Evolutionary conservation across 2,113 vertebrate genomes (phyloP), one percentile per base, ranked within the genome.

Genomic region (Spea multiplicata): DNA sequence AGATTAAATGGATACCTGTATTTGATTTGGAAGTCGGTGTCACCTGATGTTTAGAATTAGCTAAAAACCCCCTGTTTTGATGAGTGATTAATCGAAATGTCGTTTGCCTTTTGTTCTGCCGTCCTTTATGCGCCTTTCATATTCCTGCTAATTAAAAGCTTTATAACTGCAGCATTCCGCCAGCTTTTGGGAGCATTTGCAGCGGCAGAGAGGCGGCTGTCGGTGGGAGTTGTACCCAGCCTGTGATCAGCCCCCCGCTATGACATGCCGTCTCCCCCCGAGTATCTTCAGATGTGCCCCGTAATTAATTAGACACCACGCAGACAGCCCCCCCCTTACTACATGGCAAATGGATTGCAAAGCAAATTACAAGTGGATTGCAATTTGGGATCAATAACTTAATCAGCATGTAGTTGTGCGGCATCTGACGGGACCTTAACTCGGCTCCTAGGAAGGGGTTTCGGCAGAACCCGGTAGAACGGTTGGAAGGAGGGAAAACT

Each of bases 311-410:
- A 50, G 5, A 53, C 8, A 44, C 68, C 30, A 30, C 30, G 2
- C 30, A 30, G 53, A 46, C 10, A 44, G 5, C 66, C 5, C 13
- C 44, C 44, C 10, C 0, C 44, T 10, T n/a, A 9, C 66, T 65
- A 62, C 6, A 50, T 49, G 47, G 74, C 50, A 59, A 46, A 10
- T 46, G 44, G 6, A n/a, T 45, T 53, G 10, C 45, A 64, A 8
- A 74, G 74, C 6, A 64, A 64, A 68, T 75, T 75, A 44, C 74
- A 76, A 76, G 65, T 47, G 52, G 74, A 67, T n/a, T n/a, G n/a
- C n/a, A n/a, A n/a, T 57, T 46, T 44, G 13, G 4, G 30, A 78
- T 78, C 67, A 64, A 78, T 78, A 78, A 49, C 47, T 46, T 44
- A 61, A 78, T 78, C 75, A 64, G 46, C 17, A 16, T 46, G 45